Conservation (phyloP, 2,888 invertebrate species). For the Nyleta sp. region DNA sequence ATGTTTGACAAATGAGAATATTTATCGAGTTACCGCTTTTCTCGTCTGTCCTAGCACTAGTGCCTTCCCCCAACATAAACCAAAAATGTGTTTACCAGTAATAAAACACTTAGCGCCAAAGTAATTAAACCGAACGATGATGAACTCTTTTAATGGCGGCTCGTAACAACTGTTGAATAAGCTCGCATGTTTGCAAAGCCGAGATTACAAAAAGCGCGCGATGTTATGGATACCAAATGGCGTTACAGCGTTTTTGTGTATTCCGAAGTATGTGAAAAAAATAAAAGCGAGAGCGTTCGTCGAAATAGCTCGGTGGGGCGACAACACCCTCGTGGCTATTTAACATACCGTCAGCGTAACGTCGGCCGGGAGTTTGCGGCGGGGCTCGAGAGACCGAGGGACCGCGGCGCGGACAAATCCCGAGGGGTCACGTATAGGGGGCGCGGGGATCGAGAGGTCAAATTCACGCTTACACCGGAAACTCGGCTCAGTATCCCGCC, state of each 20-base stretch:
- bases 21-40: too few species aligned
- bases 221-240: conserved; percentile 46
- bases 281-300: conserved; percentile 53
- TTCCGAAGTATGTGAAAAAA: conserved; percentile 57
- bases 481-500: conserved; percentile 21
- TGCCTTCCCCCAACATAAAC: too few species aligned
- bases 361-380: conserved; percentile 57
- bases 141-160: conserved; percentile 28
- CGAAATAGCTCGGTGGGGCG: conserved; percentile 47
- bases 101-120: too few species aligned
- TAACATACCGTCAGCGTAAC: conserved; percentile 59
- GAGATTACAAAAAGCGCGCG: conserved; percentile 41
- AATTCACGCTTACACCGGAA: conserved; percentile 44
- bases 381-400: too few species aligned
- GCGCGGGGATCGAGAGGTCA: conserved; percentile 38
- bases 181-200: conserved; percentile 25
- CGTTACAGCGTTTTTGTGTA: conserved; percentile 20
- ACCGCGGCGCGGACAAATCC: conserved; percentile 36
- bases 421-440: conserved; percentile 34
- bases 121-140: conserved; percentile 27
- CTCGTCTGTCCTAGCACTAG: too few species aligned
- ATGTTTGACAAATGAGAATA: too few species aligned
- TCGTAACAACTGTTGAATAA: conserved; percentile 37
- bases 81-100: too few species aligned
- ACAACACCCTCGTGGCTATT: conserved; percentile 59